phyloP scores from a whole-genome alignment of 92 coral and sea anemone species.

The Pocillopora grandis region DNA sequence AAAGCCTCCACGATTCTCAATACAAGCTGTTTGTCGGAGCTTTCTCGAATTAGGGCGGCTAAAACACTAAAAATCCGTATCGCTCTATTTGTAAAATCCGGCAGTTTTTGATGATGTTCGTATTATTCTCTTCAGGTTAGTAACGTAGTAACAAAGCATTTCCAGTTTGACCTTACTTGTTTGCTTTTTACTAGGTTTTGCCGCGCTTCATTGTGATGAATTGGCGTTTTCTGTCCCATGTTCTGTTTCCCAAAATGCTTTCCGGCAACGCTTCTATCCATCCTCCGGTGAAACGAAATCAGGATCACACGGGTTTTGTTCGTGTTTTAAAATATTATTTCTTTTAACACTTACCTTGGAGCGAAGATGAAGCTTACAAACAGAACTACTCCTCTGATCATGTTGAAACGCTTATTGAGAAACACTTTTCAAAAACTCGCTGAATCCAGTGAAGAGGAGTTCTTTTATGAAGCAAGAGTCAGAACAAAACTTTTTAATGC shows the following conservation, averaged over 20 bases:
- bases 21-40: too few relatives aligned
- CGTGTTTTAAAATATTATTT: neutral
- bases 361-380: neutral
- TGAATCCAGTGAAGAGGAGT: too few relatives aligned
- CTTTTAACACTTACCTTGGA: conserved; percentile 26
- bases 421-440: too few relatives aligned
- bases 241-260: conserved; percentile 11
- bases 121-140: neutral
- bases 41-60: too few relatives aligned
- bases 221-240: neutral
- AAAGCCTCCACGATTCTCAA: too few relatives aligned
- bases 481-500: neutral
- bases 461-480: neutral
- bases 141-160: neutral
- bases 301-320: conserved; percentile 3
- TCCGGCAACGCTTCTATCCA: conserved; percentile 6
- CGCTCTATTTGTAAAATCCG: too few relatives aligned
- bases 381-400: neutral
- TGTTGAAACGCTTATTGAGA: too few relatives aligned
- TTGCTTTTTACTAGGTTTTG: conserved; percentile 1
- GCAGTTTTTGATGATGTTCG: too few relatives aligned
- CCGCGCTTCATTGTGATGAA: neutral
- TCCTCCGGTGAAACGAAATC: conserved; percentile 6
- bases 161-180: neutral
- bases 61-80: too few relatives aligned